Percentiles rank a stretch among this genome's conserved stretches.
Conservation (phyloP, 92 coral and sea anemone genomes). For the Epizoanthus illoricatus region DNA sequence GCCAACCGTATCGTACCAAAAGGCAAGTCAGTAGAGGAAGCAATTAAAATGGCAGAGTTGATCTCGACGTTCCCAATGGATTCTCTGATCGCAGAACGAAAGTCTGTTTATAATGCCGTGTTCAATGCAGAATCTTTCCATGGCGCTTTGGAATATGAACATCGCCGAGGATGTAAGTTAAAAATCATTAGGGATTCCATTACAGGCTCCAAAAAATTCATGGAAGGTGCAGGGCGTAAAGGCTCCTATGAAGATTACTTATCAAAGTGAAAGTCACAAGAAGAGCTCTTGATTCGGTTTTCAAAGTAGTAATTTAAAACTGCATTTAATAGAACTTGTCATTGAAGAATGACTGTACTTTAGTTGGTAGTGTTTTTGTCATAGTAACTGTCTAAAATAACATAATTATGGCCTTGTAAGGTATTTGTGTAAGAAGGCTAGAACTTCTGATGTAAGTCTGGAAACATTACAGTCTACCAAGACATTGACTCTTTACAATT, state of each 20-base stretch:
- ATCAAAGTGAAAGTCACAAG: not conserved
- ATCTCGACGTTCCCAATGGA: conserved; percentile 74
- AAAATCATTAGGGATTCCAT: conserved; percentile 65
- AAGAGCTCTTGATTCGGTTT: not conserved
- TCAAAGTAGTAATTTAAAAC: not conserved
- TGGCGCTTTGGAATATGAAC: conserved; percentile 82
- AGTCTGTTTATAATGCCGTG: conserved; percentile 73
- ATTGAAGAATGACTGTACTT: no score
- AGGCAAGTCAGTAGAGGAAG: conserved; percentile 70
- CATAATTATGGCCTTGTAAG: no score
- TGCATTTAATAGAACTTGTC: no score
- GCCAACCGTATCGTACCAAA: conserved; percentile 86
- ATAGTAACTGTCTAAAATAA: no score
- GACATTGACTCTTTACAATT: not conserved
- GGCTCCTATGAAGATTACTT: conserved; percentile 82
- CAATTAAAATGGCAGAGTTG: conserved; percentile 64
- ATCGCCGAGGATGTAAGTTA: conserved; percentile 64
- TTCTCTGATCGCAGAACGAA: conserved; percentile 73
- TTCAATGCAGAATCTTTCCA: conserved; percentile 80
- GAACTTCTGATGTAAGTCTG: no score
- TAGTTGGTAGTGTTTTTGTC: no score
- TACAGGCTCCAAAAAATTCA: conserved; percentile 75
- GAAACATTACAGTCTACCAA: not conserved
- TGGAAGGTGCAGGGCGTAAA: conserved; percentile 77
- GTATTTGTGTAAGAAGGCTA: no score